These are phyloP conservation scores for Ceuthmochares aereus DNA, from an alignment of 2,113 vertebrate species.

Conservation along the genomic window DNA sequence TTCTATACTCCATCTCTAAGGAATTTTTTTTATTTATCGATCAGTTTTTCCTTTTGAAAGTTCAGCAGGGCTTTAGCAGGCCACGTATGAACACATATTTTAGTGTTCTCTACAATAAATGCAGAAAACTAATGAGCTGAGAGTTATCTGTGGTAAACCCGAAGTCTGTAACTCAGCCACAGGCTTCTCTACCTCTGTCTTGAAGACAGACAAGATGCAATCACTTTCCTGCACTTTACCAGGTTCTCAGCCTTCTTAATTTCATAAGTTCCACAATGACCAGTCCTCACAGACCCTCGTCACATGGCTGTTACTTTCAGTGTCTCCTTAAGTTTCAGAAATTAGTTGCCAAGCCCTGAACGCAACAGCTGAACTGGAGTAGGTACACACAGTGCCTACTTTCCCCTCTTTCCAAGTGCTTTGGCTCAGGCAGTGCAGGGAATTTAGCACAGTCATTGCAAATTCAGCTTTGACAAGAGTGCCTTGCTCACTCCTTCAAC, in stretches of 20 bases:
- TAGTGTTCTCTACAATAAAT: slow-evolving; percentile 12
- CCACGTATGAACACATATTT: slow-evolving; percentile 18
- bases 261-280: background rate
- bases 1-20: background rate
- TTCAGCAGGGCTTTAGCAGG: background rate
- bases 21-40: slow-evolving; percentile 21
- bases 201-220: background rate
- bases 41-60: slow-evolving; percentile 28
- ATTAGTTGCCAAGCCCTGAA: background rate
- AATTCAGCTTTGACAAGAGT: background rate
- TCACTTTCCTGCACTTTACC: background rate
- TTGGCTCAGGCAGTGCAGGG: background rate
- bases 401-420: background rate
- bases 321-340: background rate
- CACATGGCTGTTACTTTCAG: background rate
- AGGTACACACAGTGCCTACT: background rate
- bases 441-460: background rate
- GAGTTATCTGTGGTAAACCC: background rate
- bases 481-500: background rate
- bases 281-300: background rate
- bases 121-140: slow-evolving; percentile 25
- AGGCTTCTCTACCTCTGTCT: background rate
- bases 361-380: background rate
- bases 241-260: background rate
- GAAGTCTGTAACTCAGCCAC: background rate